Conservation (phyloP, 2,797 vertebrate genomes). For the Phoebastria nigripes region DNA sequence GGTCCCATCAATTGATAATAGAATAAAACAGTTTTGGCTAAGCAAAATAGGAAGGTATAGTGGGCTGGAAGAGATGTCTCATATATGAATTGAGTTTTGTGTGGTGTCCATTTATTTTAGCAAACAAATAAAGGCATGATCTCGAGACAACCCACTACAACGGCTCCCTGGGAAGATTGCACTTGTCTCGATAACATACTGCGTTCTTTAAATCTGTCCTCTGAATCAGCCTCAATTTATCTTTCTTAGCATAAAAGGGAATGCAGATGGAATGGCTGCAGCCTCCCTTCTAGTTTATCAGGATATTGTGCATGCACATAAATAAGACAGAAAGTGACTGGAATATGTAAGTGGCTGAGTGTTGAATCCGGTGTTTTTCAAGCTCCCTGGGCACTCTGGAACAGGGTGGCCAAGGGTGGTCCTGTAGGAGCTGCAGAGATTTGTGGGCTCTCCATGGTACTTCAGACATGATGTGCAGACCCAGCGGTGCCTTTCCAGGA, state of each 20-base stretch:
- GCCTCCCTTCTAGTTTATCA: conserved; percentile 11
- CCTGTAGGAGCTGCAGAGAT: background rate
- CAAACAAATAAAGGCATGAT: conserved; percentile 34
- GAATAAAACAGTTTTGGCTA: background rate
- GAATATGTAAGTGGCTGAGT: background rate
- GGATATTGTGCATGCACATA: background rate
- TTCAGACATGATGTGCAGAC: background rate
- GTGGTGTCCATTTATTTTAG: conserved; percentile 36
- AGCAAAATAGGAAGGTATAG: background rate
- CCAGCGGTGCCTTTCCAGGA: background rate
- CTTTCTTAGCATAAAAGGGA: conserved; percentile 19
- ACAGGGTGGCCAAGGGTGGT: background rate
- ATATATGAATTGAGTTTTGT: background rate
- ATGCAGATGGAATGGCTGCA: conserved; percentile 9
- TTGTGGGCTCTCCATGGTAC: background rate
- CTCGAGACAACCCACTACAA: conserved; percentile 2
- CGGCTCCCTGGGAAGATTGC: conserved; percentile 50
- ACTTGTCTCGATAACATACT: conserved; percentile 58
- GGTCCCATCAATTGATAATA: background rate
- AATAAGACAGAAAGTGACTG: conserved; percentile 2
- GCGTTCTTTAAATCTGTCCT: conserved; percentile 51
- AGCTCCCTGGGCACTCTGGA: background rate
- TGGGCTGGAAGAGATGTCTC: background rate
- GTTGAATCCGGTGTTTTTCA: background rate
- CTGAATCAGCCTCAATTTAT: conserved; percentile 45